phyloP scores from a whole-genome alignment of 2,797 vertebrate species.

The Ctenochaetus hawaiiensis region DNA sequence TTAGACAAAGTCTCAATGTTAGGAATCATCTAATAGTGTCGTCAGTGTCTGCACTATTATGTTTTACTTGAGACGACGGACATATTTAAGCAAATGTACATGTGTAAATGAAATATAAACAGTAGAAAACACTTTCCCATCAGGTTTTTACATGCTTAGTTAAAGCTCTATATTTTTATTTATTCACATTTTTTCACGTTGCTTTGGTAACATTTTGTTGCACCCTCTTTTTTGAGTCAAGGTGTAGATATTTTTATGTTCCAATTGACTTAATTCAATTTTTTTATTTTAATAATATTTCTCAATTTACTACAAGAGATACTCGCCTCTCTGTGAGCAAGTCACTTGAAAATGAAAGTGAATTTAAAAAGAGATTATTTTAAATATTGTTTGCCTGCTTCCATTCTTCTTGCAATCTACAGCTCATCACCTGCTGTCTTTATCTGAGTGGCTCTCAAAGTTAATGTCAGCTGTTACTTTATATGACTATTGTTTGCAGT shows the following conservation, averaged over 20 bases:
- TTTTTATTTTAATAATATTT: slow-evolving; percentile 18
- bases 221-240: neutral
- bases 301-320: neutral
- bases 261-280: neutral
- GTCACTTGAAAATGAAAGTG: neutral
- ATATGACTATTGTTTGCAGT: neutral
- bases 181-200: neutral
- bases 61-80: slow-evolving; percentile 1
- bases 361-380: slow-evolving; percentile 12
- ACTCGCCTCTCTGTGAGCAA: neutral
- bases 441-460: neutral
- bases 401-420: neutral
- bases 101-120: slow-evolving; percentile 1
- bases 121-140: neutral
- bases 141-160: neutral
- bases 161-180: neutral
- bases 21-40: neutral
- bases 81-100: slow-evolving; percentile 21
- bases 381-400: neutral
- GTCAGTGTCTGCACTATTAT: neutral
- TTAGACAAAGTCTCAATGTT: neutral
- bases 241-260: slow-evolving; percentile 15
- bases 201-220: neutral
- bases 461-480: slow-evolving; percentile 19
- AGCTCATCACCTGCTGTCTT: neutral